These are phyloP conservation scores for Falcunculus frontatus DNA, from an alignment of 2,113 vertebrate genomes.

Conservation along the genomic window DNA sequence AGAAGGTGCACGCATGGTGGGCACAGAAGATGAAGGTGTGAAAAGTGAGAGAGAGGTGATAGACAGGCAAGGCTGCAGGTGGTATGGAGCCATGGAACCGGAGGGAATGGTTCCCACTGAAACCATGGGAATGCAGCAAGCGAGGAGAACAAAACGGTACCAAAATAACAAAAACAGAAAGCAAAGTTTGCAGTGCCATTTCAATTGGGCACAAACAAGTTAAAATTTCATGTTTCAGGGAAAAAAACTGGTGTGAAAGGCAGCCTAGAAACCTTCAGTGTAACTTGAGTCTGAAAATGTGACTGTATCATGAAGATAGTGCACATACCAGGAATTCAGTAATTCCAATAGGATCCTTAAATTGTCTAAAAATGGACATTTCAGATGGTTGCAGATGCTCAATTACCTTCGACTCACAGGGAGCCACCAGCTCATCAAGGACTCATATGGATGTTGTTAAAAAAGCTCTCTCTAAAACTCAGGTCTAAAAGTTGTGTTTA, in stretches of 20 bases:
- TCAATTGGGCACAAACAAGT: not conserved
- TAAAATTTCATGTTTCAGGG: not conserved
- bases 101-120: not conserved
- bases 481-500: not conserved
- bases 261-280: not conserved
- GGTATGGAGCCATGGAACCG: not conserved
- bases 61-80: not conserved
- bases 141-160: not conserved
- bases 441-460: not conserved
- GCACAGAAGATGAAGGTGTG: not conserved
- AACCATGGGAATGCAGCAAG: not conserved
- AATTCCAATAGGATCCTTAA: not conserved
- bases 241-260: not conserved
- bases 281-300: not conserved
- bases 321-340: not conserved
- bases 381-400: not conserved
- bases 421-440: not conserved
- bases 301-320: not conserved
- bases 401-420: not conserved
- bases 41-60: not conserved
- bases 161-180: not conserved
- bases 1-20: not conserved
- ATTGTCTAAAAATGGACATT: not conserved
- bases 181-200: rapidly evolving
- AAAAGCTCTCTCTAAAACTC: not conserved